phyloP scores from a whole-genome alignment of 2,797 vertebrate genomes.

The Poeciliopsis gracilis region DNA sequence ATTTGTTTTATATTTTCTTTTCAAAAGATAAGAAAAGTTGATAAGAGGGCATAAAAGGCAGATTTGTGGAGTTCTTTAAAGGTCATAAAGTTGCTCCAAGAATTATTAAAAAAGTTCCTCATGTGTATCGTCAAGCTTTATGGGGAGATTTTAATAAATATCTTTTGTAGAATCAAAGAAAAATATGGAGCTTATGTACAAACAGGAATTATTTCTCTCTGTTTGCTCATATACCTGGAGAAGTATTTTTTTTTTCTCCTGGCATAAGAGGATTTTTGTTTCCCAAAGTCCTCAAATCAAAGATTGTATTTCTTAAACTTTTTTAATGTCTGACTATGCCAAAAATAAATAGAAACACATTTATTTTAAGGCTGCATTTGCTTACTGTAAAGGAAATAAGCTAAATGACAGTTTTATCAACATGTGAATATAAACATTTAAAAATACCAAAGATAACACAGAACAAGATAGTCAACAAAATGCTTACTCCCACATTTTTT shows the following conservation, averaged over 20 bases:
- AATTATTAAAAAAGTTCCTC: neutral
- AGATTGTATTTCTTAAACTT: neutral
- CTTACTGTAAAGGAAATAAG: neutral
- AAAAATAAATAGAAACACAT: neutral
- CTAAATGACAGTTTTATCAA: neutral
- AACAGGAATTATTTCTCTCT: neutral
- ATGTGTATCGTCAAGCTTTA: neutral
- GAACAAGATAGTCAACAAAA: neutral
- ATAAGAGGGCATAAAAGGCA: neutral
- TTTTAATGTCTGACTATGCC: neutral
- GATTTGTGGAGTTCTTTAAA: neutral
- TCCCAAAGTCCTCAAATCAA: neutral
- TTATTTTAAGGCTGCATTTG: neutral
- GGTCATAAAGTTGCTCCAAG: neutral
- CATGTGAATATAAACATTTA: conserved; percentile 3
- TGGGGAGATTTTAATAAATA: too few relatives aligned
- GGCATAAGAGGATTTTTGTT: too few relatives aligned
- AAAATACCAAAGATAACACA: conserved; percentile 2
- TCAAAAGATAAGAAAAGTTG: neutral
- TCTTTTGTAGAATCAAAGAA: neutral
- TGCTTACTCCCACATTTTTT: neutral
- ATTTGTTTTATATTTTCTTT: neutral
- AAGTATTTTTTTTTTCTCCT: neutral
- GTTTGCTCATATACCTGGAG: neutral
- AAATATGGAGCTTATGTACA: neutral